Evolutionary conservation across 2,797 vertebrate genomes (phyloP), one percentile per base, ranked within the genome.

Genomic region (Botia kubotai): DNA sequence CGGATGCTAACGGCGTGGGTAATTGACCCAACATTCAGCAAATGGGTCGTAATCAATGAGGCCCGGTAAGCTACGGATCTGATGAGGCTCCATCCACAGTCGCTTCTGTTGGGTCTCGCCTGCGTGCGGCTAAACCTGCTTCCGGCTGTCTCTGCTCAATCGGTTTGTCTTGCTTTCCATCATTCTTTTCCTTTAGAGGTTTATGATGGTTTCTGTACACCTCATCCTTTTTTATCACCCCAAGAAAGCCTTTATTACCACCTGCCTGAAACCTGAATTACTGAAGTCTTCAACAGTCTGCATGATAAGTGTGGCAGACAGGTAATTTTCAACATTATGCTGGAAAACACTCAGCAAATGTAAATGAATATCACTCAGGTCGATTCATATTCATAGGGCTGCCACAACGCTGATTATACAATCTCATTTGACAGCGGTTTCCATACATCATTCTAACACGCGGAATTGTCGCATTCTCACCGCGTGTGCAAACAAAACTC

Each of bases 21-120:
- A 86, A 84, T 65, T 77, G 80, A 82, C 85, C 80, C 63, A 75
- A 58, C 78, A 79, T 77, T 78, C 39, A 55, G 82, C 75, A 86
- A 88, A 86, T 84, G 62, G 53, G 67, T 53, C 65, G 12, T 67
- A 75, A 77, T 78, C 62, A 84, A 76, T 70, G 63, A 75, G 66
- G 33, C 77, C 70, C 81, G 75, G 85, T 83, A 72, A 79, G 75
- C 39, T 83, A 69, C 19, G 63, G 65, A 85, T 81, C 78, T 50
- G 63, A 77, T 70, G 75, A 81, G 79, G 48, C 66, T 81, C 48
- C 48, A 57, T 52, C 46, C 65, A 2, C 50, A 60, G 21, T 33
- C 72, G 46, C 76, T 81, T 58, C 72, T 79, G 29, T 36, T 53
- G 48, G 50, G 53, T 36, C 65, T 62, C 74, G 50, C 52, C 39